A percentile compares a stretch with the other conserved stretches of the same genome.
phyloP scores from a whole-genome alignment of 2,888 invertebrate species.

The Trissoscelio sp. region DNA sequence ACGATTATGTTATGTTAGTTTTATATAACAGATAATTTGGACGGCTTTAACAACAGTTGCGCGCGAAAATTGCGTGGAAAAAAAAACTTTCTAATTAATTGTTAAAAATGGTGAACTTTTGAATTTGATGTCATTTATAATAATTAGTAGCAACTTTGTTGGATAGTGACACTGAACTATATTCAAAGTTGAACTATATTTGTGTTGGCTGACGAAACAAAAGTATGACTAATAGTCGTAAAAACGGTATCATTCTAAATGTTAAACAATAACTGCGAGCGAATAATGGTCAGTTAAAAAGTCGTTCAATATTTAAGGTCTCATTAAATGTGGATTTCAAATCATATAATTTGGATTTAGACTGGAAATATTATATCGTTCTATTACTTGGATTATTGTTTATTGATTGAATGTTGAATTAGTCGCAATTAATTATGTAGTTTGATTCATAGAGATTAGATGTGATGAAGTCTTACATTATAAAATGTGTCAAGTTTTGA shows the following conservation, averaged over 20 bases:
- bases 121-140: too few relatives aligned
- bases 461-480: not conserved
- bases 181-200: constrained; percentile 22
- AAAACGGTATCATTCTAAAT: constrained; percentile 36
- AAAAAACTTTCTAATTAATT: too few relatives aligned
- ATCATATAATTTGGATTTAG: not conserved
- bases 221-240: constrained; percentile 49
- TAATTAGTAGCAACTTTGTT: constrained; percentile 1
- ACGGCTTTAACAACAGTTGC: too few relatives aligned
- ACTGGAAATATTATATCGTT: too few relatives aligned
- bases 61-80: too few relatives aligned
- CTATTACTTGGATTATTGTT: too few relatives aligned
- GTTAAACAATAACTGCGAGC: constrained; percentile 43
- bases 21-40: constrained; percentile 22
- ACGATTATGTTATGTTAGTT: constrained; percentile 9
- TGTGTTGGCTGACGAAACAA: constrained; percentile 32
- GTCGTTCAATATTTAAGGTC: constrained; percentile 6
- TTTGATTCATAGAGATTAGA: not conserved
- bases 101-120: too few relatives aligned
- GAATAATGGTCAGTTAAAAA: constrained; percentile 40
- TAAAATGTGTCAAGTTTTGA: not conserved
- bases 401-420: not conserved
- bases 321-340: constrained; percentile 14
- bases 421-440: not conserved
- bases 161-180: constrained; percentile 61